A percentile compares a stretch with the other conserved stretches of the same genome.
phyloP scores from a whole-genome alignment of 2,797 vertebrate species.

The Enteromius thamalakanensis region DNA sequence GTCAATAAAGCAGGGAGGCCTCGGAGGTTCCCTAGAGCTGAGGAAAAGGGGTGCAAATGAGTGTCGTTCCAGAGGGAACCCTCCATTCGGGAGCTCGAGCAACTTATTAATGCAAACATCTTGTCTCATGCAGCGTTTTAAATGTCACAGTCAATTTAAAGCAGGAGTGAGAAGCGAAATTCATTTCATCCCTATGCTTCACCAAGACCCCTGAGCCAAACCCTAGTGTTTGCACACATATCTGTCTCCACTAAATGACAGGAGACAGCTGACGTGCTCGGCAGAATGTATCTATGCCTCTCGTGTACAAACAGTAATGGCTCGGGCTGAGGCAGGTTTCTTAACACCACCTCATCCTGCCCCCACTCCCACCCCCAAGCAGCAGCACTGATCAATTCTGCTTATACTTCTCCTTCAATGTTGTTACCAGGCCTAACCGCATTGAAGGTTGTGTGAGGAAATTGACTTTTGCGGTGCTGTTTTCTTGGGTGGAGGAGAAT shows the following conservation, averaged over 20 bases:
- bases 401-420: slow-evolving; percentile 22
- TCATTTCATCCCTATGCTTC: slow-evolving; percentile 53
- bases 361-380: background rate
- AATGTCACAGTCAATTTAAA: slow-evolving; percentile 70
- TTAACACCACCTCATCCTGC: background rate
- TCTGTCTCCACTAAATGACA: slow-evolving; percentile 44
- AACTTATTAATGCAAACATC: slow-evolving; percentile 67
- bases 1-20: slow-evolving; percentile 15
- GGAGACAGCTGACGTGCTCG: slow-evolving; percentile 52
- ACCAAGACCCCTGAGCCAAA: slow-evolving; percentile 36
- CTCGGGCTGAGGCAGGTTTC: slow-evolving; percentile 29
- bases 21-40: slow-evolving; percentile 23
- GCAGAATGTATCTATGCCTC: slow-evolving; percentile 44
- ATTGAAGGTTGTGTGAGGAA: slow-evolving; percentile 33
- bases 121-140: slow-evolving; percentile 61
- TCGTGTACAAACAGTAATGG: slow-evolving; percentile 28
- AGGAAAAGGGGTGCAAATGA: slow-evolving; percentile 45
- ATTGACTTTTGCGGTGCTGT: slow-evolving; percentile 22
- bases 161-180: slow-evolving; percentile 51
- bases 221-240: slow-evolving; percentile 34
- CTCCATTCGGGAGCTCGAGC: slow-evolving; percentile 48
- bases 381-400: slow-evolving; percentile 33
- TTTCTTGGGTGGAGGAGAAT: slow-evolving; percentile 21
- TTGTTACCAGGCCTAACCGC: slow-evolving; percentile 21
- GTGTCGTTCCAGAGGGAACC: slow-evolving; percentile 25